Evolutionary conservation across 2,797 vertebrate species (phyloP), one percentile per base, ranked within the genome.

Genomic region (Harpagifer antarcticus): DNA sequence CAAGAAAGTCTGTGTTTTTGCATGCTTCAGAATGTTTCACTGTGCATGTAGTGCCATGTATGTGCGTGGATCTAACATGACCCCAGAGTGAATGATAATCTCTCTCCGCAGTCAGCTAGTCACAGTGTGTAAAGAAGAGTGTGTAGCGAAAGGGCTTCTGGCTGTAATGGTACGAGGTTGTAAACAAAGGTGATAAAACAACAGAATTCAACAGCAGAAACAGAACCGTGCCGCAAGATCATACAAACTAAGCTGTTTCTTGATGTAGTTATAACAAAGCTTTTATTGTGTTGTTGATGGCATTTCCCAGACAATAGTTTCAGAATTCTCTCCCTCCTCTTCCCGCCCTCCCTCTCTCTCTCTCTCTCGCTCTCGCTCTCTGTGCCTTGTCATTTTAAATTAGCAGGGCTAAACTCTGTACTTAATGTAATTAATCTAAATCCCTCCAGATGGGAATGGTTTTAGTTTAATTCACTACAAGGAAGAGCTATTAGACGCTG

Each of bases 401-500:
- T 85, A 87, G 71, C 73, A 50, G 55, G 55, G 59, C 82, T 84
- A 74, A 89, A 85, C 61, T 66, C 20, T 3, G 67, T 57, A 60
- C 76, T 81, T 63, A 68, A 37, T 78, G 66, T 86, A 83, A 89
- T 87, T 63, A 86, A 89, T 85, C 75, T 88, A 79, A 91, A 82
- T 84, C 81, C 73, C 64, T 83, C 86, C 86, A 87, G 79, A 87
- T 90, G 86, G 72, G 58, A 79, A 78, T 43, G 59, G 80, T 82
- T 88, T 88, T 60, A 84, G 64, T 87, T 87, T 86, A 67, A 83
- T 87, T 53, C 16, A 37, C 64, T 68, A 67, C 63, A 78, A 80
- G 66, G 59, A 84, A 57, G 67, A 74, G 68, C 44, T 73, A 55
- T 84, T 72, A 81, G 56, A 81, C 20, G 43, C 53, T 64, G 63